Base-by-base conservation (phyloP, 2,113 vertebrate genomes). In the Lamprologus callipterus region DNA sequence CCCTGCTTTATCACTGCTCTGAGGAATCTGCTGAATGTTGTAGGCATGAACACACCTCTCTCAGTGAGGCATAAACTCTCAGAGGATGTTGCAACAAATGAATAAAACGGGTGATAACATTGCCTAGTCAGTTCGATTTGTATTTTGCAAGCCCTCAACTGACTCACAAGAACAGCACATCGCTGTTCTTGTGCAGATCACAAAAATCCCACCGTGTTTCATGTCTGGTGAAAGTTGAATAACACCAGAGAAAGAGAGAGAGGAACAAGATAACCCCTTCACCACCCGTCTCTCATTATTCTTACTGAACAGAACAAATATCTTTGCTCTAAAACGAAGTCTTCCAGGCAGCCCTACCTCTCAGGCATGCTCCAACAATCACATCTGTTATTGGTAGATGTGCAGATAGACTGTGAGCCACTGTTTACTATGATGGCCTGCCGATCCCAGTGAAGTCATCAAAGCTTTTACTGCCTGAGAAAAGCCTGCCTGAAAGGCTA, bases 1-100 rank as follows among this genome's bases (percentile, higher is more conserved):
- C 23, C 35, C 35, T 23, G 31, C 35, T 92, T 65, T 95, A 93
- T 95, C 90, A 14, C 45, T 35, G 26, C 35, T 6, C 35, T 70
- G 90, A 91, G 93, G 92, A 94, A 95, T 95, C 78, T 89, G 82
- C 42, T 53, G 88, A 94, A 92, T 94, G 85, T 82, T 85, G 53
- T 23, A 7, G 42, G 21, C 16, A 8, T 37, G 60, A 84, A 82
- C 92, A 88, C 92, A 58, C 92, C 93, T 79, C 45, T 63, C 2
- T 70, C 28, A 85, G 51, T 35, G 6, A 88, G 19, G 5, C 17
- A 49, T 31, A 75, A 40, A 79, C 12, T 45, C 47, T 78, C 60
- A 60, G 45, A 28, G 8, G 13, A 31, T 86, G 81, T 85, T 58
- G 83, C 82, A 91, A 91, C 45, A 47, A 16, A 33, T 26, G 53